A percentile compares a stretch with the other conserved stretches of the same genome.
These are phyloP conservation scores for Bos indicus DNA, from an alignment of 2,113 vertebrate species.

Conservation along the genomic window DNA sequence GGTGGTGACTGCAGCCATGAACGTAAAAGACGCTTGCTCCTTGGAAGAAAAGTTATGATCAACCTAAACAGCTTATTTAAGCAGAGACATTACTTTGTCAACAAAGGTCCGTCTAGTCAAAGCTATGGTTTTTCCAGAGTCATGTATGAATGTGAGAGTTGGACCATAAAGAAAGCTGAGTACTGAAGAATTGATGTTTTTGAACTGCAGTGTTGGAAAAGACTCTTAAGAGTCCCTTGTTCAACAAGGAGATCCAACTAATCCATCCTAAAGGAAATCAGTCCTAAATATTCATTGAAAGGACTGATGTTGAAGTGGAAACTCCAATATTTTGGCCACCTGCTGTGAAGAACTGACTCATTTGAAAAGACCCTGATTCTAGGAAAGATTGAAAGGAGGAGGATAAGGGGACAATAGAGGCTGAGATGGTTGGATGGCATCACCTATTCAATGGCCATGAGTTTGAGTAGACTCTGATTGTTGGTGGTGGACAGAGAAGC, in stretches of 20 bases:
- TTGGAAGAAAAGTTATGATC: neutral
- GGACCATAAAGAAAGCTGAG: neutral
- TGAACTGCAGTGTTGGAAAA: neutral
- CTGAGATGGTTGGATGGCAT: neutral
- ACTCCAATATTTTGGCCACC: neutral
- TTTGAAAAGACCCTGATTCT: neutral
- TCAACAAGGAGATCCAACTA: neutral
- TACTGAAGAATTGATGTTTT: neutral
- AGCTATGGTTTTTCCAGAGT: neutral
- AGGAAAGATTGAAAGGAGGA: neutral
- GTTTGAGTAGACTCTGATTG: neutral
- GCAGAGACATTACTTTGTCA: neutral
- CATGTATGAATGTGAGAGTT: neutral
- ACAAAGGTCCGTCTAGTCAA: neutral
- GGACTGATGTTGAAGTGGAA: neutral
- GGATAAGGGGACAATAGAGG: neutral
- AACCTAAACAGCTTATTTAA: neutral
- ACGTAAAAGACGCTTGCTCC: neutral
- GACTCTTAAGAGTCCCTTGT: neutral
- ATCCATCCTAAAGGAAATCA: neutral
- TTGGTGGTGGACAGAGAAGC: neutral
- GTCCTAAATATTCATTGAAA: neutral
- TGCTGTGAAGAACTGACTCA: neutral
- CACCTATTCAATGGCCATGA: neutral
- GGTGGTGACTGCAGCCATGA: neutral